Evolutionary conservation across 2,797 vertebrate genomes (phyloP).

Genomic region (Gadopsis bispinosus): DNA sequence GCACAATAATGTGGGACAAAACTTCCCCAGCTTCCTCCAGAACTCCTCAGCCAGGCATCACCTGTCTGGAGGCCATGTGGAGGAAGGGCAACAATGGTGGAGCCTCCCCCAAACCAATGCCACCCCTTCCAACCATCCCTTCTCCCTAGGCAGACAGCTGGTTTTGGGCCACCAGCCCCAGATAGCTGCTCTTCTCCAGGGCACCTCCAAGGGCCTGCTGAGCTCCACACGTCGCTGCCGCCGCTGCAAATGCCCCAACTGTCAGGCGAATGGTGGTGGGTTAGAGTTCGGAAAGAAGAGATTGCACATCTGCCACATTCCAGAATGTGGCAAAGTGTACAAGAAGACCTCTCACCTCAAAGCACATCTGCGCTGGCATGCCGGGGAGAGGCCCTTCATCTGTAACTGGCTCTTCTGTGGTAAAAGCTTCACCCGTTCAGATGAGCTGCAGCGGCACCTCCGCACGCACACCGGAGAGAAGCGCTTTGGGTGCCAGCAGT

Average conservation of each 20-base stretch:
- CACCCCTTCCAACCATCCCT: constrained; percentile 80
- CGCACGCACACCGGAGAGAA: constrained; percentile 92
- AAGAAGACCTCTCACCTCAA: constrained; percentile 91
- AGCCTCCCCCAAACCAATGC: constrained; percentile 86
- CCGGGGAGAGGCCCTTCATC: constrained; percentile 89
- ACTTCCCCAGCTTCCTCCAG: constrained; percentile 88
- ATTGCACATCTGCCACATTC: constrained; percentile 90
- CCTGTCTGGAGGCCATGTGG: constrained; percentile 81
- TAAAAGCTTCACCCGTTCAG: constrained; percentile 91
- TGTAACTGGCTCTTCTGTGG: constrained; percentile 91
- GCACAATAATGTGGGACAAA: constrained; percentile 84
- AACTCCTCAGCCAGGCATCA: constrained; percentile 84
- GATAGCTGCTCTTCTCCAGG: constrained; percentile 89
- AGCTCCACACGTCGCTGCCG: constrained; percentile 89
- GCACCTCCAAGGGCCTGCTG: constrained; percentile 88
- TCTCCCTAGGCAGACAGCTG: constrained; percentile 86
- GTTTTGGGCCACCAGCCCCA: constrained; percentile 90
- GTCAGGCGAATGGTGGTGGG: constrained; percentile 82
- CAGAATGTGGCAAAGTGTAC: constrained; percentile 91
- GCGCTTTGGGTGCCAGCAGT: constrained; percentile 91
- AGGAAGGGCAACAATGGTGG: constrained; percentile 91
- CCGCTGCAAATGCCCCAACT: constrained; percentile 91
- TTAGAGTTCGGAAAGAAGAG: constrained; percentile 89
- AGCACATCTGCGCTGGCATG: constrained; percentile 91
- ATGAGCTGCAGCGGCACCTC: constrained; percentile 90